Conservation (phyloP, 2,888 invertebrate genomes). For the Diloba caeruleocephala region DNA sequence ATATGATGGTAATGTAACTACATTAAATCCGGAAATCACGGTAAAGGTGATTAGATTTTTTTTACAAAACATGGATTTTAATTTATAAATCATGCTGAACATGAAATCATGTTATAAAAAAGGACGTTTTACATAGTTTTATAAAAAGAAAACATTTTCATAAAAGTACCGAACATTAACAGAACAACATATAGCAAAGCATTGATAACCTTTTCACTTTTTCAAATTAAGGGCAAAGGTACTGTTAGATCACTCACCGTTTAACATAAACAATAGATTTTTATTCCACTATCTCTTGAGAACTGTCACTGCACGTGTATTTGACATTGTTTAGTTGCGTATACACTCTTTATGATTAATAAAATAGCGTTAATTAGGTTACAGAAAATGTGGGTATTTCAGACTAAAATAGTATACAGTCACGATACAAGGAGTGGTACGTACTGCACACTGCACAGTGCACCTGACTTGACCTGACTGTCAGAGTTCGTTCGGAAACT, state of each 20-base stretch:
- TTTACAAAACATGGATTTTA: conserved; percentile 27
- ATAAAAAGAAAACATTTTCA: conserved; percentile 2
- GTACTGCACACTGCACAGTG: no score
- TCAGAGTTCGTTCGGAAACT: conserved; percentile 55
- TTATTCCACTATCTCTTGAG: conserved; percentile 28
- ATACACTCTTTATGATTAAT: conserved; percentile 40
- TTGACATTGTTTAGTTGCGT: conserved; percentile 30
- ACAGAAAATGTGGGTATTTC: conserved; percentile 23
- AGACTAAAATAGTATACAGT: conserved; percentile 37
- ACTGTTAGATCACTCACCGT: conserved; percentile 59
- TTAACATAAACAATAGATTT: conserved; percentile 61
- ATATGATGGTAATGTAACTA: no score
- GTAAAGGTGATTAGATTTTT: conserved; percentile 5
- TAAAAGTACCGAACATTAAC: conserved; percentile 18
- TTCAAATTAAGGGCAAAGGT: conserved; percentile 50
- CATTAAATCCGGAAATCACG: not conserved
- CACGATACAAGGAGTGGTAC: conserved; percentile 58
- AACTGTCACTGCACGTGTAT: conserved; percentile 18
- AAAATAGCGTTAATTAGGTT: conserved; percentile 17
- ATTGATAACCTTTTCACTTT: conserved; percentile 41
- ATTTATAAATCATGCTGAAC: conserved; percentile 35
- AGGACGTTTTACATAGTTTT: not conserved
- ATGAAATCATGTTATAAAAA: not conserved
- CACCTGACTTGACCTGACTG: conserved; percentile 15
- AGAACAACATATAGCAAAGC: conserved; percentile 14